A percentile compares a stretch with the other conserved stretches of the same genome.
phyloP scores from a whole-genome alignment of 1,140 invertebrate genomes.

The Cydia strobilella region DNA sequence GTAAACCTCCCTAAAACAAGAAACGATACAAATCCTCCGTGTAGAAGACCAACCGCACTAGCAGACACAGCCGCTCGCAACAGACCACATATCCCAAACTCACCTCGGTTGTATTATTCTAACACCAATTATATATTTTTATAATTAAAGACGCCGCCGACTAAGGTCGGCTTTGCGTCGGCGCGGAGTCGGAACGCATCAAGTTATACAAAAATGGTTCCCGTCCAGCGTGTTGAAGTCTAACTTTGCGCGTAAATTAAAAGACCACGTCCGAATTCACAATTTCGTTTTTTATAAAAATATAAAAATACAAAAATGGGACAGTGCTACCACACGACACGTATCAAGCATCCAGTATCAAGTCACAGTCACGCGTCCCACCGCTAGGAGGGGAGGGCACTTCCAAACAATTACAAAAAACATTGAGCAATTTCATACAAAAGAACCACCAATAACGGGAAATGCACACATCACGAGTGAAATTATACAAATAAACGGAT shows the following conservation, averaged over 20 bases:
- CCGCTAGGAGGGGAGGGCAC: slow-evolving; percentile 57
- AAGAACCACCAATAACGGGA: slow-evolving; percentile 57
- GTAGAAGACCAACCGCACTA: slow-evolving; percentile 9
- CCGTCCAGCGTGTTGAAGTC: slow-evolving; percentile 39
- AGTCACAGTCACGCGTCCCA: slow-evolving; percentile 53
- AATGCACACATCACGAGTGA: slow-evolving; percentile 39
- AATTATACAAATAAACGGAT: slow-evolving; percentile 42
- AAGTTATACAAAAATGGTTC: slow-evolving; percentile 22
- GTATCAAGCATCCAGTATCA: slow-evolving; percentile 35
- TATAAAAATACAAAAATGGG: slow-evolving; percentile 79
- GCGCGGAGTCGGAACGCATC: slow-evolving; percentile 23
- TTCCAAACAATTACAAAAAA: slow-evolving; percentile 51
- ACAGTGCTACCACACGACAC: slow-evolving; percentile 65
- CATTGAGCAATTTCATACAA: slow-evolving; percentile 51
- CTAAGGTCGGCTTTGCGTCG: slow-evolving; percentile 38
- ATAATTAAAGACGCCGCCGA: slow-evolving; percentile 18
- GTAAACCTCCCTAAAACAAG: slow-evolving; percentile 4
- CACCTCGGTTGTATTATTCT: slow-evolving; percentile 59
- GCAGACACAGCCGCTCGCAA: slow-evolving; percentile 47
- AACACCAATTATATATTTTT: slow-evolving; percentile 63
- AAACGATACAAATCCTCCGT: slow-evolving; percentile 18
- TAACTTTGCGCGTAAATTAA: slow-evolving; percentile 70
- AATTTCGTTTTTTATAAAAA: slow-evolving; percentile 76
- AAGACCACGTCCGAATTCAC: slow-evolving; percentile 74
- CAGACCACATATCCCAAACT: slow-evolving; percentile 73